These are phyloP conservation scores for Sympetrum striolatum DNA, from an alignment of 2,888 invertebrate species.

Conservation along the genomic window DNA sequence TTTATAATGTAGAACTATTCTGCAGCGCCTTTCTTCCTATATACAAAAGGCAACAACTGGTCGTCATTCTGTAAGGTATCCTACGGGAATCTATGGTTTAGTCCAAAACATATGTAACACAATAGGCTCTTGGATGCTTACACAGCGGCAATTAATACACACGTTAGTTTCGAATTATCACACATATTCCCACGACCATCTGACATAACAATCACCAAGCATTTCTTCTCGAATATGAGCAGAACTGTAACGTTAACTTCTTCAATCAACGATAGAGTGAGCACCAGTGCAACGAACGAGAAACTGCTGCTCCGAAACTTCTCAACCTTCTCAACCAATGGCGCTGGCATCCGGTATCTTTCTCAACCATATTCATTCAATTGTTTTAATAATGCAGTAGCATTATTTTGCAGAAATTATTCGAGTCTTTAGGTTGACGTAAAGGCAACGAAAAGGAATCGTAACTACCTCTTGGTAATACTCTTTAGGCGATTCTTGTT, in stretches of 20 bases:
- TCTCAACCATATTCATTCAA: not conserved
- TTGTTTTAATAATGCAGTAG: not conserved
- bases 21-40: slow-evolving; percentile 19
- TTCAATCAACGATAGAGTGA: not conserved
- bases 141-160: not conserved
- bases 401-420: not conserved
- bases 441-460: not conserved
- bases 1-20: not conserved
- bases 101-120: slow-evolving; percentile 8
- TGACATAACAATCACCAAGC: slow-evolving; percentile 1
- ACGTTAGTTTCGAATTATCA: not conserved
- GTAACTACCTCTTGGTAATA: not conserved
- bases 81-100: not conserved
- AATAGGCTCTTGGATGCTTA: not conserved
- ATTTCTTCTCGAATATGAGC: slow-evolving; percentile 3
- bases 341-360: not conserved
- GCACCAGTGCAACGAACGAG: not conserved
- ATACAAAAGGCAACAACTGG: not conserved
- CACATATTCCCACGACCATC: slow-evolving; percentile 8
- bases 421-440: not conserved
- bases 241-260: slow-evolving; percentile 5
- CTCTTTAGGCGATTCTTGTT: not conserved
- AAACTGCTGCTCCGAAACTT: not conserved
- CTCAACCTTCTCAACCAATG: not conserved
- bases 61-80: not conserved